Evolutionary conservation across 92 coral and sea anemone genomes (phyloP), one percentile per base, ranked within the genome.

Genomic region (Anthopleura xanthogrammica): DNA sequence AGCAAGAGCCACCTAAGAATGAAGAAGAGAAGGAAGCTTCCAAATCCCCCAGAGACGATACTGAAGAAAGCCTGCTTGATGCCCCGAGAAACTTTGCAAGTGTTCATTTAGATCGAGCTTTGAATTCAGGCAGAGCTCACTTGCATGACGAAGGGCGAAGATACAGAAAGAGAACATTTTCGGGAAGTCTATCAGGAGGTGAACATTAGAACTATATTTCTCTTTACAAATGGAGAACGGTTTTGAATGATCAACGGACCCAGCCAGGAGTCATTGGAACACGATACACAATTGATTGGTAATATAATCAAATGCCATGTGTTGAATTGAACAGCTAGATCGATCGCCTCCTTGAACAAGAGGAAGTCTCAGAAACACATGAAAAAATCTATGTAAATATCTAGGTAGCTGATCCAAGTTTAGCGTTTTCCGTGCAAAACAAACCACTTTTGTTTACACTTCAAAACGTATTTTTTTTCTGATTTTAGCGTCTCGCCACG

Each of bases 41-140:
- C 7, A 50, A 11, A 50, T 55, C 64, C 29, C 56, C 57, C 40
- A 80, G 57, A n/a, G 79, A 48, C n/a, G 73, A 22, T 10, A 41
- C 52, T 5, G 83, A 85, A 11, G 83, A 48, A 41, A 83, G 75
- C 19, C 74, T 10, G 7, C 36, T 42, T 50, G 85, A 79, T 29
- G 82, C 82, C 13, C 76, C 79, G 13, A 90, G 88, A 78, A 98
- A 92, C 83, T 76, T 97, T 50, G 94, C 98, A 10, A 85, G 91
- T 52, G 93, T 97, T 43, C 98, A 94, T 78, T 89, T 90, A 5
- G 93, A 90, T 62, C 84, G 99, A 86, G 98, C 99, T 22, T 60
- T 86, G 76, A 84, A 90, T 81, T 90, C 92, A 23, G 94, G 94
- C 7, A 71, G 84, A 65, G 80, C 89, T 12, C 89, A 89, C 77